Conservation (phyloP, 1,140 invertebrate species). For the Leptopilina boulardi region DNA sequence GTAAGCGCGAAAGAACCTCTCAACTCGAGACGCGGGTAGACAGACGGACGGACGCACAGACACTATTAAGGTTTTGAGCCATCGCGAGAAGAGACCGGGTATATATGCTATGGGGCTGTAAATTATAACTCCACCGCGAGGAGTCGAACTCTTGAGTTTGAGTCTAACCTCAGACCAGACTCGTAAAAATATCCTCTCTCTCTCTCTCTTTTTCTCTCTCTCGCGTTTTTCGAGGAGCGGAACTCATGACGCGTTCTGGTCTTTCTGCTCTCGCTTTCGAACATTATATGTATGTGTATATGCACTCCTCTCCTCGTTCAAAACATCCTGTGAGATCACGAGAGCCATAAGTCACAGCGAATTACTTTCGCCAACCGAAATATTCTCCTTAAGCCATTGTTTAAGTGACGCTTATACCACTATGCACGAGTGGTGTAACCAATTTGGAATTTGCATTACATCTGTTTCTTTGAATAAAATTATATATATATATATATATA, state of each 20-base stretch:
- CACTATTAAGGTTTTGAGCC: slow-evolving; percentile 64
- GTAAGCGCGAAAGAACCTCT: slow-evolving; percentile 52
- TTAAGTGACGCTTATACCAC: no score
- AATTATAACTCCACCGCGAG: slow-evolving; percentile 75
- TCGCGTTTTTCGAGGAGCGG: slow-evolving; percentile 46
- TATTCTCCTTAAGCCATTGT: background rate
- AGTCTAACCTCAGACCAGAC: slow-evolving; percentile 71
- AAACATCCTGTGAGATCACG: slow-evolving; percentile 55
- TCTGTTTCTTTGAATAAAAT: no score
- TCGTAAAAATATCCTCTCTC: slow-evolving; percentile 68
- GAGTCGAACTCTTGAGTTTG: slow-evolving; percentile 65
- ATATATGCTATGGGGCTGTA: slow-evolving; percentile 67
- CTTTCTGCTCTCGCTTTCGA: slow-evolving; percentile 56
- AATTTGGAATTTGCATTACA: background rate
- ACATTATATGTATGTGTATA: slow-evolving; percentile 42
- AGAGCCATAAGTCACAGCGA: slow-evolving; percentile 60
- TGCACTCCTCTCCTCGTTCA: slow-evolving; percentile 46
- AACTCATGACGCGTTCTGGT: slow-evolving; percentile 50
- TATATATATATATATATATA: no score
- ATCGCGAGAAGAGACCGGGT: slow-evolving; percentile 53
- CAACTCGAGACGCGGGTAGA: slow-evolving; percentile 47
- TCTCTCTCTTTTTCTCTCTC: slow-evolving; percentile 39
- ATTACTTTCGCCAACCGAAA: slow-evolving; percentile 46
- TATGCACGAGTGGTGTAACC: background rate
- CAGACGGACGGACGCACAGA: slow-evolving; percentile 60